Percentiles rank a stretch among this genome's conserved stretches.
Evolutionary conservation across 2,888 invertebrate species (phyloP).

Genomic region (Blastobasis adustella): DNA sequence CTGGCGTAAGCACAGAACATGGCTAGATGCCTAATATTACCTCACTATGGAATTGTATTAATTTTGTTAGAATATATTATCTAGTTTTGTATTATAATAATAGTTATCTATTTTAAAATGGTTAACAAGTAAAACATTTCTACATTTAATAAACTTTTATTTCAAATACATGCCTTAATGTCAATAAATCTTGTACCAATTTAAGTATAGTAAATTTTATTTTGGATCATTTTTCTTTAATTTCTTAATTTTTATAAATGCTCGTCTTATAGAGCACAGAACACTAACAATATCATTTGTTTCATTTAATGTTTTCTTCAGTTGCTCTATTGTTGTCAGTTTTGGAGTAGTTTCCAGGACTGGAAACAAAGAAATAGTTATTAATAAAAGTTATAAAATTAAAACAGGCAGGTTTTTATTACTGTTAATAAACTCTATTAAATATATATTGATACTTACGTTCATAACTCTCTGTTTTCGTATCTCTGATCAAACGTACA

Average conservation of each 20-base stretch:
- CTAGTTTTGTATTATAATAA: conserved; percentile 22
- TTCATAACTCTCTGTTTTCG: conserved; percentile 40
- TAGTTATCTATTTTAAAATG: conserved; percentile 29
- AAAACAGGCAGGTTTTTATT: background rate
- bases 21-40: conserved; percentile 20
- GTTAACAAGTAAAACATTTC: conserved; percentile 31
- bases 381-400: background rate
- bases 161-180: background rate
- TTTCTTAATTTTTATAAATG: conserved; percentile 30
- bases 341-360: conserved; percentile 49
- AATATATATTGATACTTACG: conserved; percentile 33
- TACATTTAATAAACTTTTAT: conserved; percentile 8
- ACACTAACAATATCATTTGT: conserved; percentile 55
- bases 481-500: conserved; percentile 35
- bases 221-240: conserved; percentile 1
- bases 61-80: conserved; percentile 31
- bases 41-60: conserved; percentile 37
- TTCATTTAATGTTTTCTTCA: conserved; percentile 41
- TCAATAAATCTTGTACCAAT: background rate
- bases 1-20: too few relatives aligned
- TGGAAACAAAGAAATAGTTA: conserved; percentile 26
- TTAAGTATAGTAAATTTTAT: background rate
- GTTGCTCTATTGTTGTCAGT: conserved; percentile 35
- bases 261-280: conserved; percentile 46
- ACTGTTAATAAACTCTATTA: background rate